Base-by-base conservation (phyloP, 2,888 invertebrate species). In the Marronus borbonicus region DNA sequence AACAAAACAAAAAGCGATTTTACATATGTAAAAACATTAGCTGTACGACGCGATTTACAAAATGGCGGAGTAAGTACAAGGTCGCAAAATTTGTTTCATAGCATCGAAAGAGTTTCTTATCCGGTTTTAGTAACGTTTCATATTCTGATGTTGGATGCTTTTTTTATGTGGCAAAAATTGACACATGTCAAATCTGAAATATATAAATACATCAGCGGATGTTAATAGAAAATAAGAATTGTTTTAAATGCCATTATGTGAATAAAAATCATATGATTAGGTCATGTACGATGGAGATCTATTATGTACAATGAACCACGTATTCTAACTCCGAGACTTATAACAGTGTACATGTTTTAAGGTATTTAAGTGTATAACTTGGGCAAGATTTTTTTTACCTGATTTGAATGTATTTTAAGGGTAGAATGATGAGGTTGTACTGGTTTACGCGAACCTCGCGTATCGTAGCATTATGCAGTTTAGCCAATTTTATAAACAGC, bases 401-500 rank as follows among this genome's bases (percentile, higher is more conserved):
- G 31, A 58, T 76, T 77, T 77, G 7, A 77, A 78, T 65, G 76
- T 52, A 44, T 58, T 58, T 64, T 49, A 74, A 39, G 39, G 60
- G 60, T 76, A 78, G 58, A 72, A 81, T 69, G 79, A 81, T 88
- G 70, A 86, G 89, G 85, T 87, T 90, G 80, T 85, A 89, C 62
- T 90, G 91, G 89, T 87, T 91, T 79, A 89, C 90, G 74, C 89
- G 90, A 80, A 91, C 91, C 1, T 91, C 91, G 76, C 89, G 91
- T 76, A 91, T 92, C 78, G 91, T 94, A 68, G 92, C 92, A 72
- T 87, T 94, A 81, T 94, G 94, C 86, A 93, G 93, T 31, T 88
- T 92, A 68, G 94, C 94, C 66, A 94, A 94, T 88, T 94, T 94
- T 84, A 94, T 94, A 83, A 94, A 94, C 87, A 93, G 94, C 70